Conservation (phyloP, 2,888 invertebrate species). For the Brenthis ino region DNA sequence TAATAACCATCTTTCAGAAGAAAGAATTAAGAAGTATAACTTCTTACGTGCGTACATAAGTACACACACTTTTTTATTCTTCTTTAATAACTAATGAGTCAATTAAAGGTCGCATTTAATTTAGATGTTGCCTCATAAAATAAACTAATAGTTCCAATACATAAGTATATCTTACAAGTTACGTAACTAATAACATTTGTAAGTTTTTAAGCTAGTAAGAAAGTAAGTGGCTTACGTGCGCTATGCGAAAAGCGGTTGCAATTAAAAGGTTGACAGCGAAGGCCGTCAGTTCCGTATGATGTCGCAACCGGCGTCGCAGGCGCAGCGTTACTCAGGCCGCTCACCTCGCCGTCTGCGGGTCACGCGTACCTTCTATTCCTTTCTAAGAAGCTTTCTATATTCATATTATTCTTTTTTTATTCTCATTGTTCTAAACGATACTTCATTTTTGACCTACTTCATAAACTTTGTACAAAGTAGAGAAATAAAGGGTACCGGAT, state of each 20-base stretch:
- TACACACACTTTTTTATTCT: too few relatives aligned
- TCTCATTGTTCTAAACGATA: conserved; percentile 20
- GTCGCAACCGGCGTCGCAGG: conserved; percentile 58
- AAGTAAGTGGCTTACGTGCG: conserved; percentile 52
- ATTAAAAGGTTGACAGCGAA: conserved; percentile 78
- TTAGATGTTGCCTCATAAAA: conserved; percentile 1
- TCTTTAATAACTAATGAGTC: too few relatives aligned
- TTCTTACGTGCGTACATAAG: too few relatives aligned
- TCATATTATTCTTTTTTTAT: conserved; percentile 33
- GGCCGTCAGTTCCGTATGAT: conserved; percentile 73
- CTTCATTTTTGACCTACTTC: conserved; percentile 8
- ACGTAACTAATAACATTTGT: neutral
- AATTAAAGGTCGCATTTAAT: too few relatives aligned
- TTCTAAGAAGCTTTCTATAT: conserved; percentile 80
- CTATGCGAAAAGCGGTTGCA: conserved; percentile 53
- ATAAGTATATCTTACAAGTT: neutral
- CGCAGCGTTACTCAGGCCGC: conserved; percentile 44
- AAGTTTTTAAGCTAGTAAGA: conserved; percentile 21
- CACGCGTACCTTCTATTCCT: conserved; percentile 79
- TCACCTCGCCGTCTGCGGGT: conserved; percentile 67
- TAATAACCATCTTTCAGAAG: too few relatives aligned
- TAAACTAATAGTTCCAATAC: neutral
- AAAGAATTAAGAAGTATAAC: too few relatives aligned
- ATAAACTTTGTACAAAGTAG: neutral
- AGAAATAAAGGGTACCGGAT: conserved; percentile 34